phyloP scores from a whole-genome alignment of 2,888 invertebrate species.

The Dromius quadrimaculatus region DNA sequence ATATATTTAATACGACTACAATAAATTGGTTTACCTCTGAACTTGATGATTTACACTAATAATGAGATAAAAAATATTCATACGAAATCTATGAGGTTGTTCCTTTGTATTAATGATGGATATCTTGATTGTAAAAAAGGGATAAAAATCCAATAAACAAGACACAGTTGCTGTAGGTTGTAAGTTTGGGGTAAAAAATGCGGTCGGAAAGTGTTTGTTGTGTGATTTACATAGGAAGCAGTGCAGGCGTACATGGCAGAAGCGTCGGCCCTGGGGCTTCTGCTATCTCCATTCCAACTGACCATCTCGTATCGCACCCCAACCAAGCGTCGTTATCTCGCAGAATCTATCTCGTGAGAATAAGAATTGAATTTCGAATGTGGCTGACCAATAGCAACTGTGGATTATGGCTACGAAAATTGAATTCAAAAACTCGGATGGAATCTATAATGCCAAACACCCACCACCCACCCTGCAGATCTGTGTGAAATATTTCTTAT shows the following conservation, averaged over 20 bases:
- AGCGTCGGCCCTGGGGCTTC: neutral
- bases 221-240: conserved; percentile 26
- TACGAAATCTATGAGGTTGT: no score
- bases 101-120: neutral
- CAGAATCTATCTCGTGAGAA: conserved; percentile 64
- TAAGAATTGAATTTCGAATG: conserved; percentile 68
- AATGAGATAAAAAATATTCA: no score
- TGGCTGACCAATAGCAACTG: conserved; percentile 67
- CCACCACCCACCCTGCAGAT: conserved; percentile 18
- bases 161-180: neutral
- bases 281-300: conserved; percentile 3
- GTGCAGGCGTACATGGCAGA: neutral
- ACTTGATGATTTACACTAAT: no score
- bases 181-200: neutral
- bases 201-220: conserved; percentile 3
- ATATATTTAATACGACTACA: no score
- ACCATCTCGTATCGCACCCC: conserved; percentile 6
- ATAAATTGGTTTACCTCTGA: no score
- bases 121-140: neutral
- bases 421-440: conserved; percentile 68
- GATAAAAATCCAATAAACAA: conserved; percentile 13
- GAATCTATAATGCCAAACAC: conserved; percentile 65
- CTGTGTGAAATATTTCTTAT: conserved; percentile 44
- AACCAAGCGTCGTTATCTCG: conserved; percentile 59
- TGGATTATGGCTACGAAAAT: conserved; percentile 67